phyloP scores from a whole-genome alignment of 2,888 invertebrate species.

The Oasisia sp. region DNA sequence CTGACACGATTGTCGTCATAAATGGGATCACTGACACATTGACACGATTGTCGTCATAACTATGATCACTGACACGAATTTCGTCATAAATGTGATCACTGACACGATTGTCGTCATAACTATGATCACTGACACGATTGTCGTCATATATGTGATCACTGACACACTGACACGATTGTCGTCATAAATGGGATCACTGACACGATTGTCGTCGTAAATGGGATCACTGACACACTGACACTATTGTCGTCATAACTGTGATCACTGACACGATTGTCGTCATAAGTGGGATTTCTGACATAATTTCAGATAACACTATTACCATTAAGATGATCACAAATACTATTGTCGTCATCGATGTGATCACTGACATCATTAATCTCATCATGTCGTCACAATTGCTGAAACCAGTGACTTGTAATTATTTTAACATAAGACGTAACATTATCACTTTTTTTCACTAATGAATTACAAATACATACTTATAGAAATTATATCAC shows the following conservation, averaged over 20 bases:
- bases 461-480: no score
- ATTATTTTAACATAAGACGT: no score
- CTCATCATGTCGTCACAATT: not conserved
- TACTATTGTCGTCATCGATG: not conserved
- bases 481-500: no score
- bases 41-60: not conserved
- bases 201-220: not conserved
- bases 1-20: not conserved
- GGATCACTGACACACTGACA: not conserved
- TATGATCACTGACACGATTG: not conserved
- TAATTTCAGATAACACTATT: not conserved
- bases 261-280: not conserved
- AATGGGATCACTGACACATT: not conserved
- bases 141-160: not conserved
- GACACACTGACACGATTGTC: not conserved
- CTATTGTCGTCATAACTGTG: not conserved
- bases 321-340: not conserved
- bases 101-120: not conserved
- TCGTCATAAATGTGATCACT: not conserved
- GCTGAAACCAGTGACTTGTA: not conserved
- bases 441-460: no score
- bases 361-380: not conserved
- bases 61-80: not conserved
- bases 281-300: not conserved
- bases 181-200: not conserved